Evolutionary conservation across 2,888 invertebrate genomes (phyloP), one percentile per base, ranked within the genome.

Genomic region (Aphodius granarius): DNA sequence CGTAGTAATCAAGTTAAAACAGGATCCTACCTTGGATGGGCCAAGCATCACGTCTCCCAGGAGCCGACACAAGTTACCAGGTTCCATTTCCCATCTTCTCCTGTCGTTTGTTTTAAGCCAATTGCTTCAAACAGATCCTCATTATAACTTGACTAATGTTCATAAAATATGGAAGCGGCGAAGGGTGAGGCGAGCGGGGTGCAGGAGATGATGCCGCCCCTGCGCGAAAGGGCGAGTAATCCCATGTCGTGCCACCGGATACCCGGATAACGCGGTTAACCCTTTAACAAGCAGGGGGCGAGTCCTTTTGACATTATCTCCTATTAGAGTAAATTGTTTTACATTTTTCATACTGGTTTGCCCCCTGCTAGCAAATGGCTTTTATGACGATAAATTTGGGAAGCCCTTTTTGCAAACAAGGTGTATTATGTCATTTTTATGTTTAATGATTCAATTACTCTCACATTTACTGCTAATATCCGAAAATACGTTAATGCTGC

Each of bases 101-200:
- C 82, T 79, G 80, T 43, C 82, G 80, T 82, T 83, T 83, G 83
- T 81, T 81, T 79, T 79, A 80, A 83, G 81, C 81, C 85, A 83
- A 85, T 84, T 84, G 85, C 86, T 85, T 86, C 87, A 87, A 87
- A 87, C 86, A 87, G 86, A 86, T 86, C 86, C 85, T 86, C 86
- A 87, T 87, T 88, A 88, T 86, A 86, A 86, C 82, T 87, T 87
- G 85, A 85, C 86, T 86, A 86, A 86, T 86, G 86, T 86, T 86
- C 87, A 87, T 88, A 86, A 87, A 88, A 87, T 87, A 88, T 88
- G 82, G 78, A 86, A 72, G 71, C 63, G 84, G 83, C 82, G 81
- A 81, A 81, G 80, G 79, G 80, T 78, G 77, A 82, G 78, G 81
- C 79, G 81, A 16, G 80, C 81, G 79, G 82, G 78, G 86, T 72